These are phyloP conservation scores for Agonopterix arenella DNA, from an alignment of 2,888 invertebrate species.

Conservation along the genomic window DNA sequence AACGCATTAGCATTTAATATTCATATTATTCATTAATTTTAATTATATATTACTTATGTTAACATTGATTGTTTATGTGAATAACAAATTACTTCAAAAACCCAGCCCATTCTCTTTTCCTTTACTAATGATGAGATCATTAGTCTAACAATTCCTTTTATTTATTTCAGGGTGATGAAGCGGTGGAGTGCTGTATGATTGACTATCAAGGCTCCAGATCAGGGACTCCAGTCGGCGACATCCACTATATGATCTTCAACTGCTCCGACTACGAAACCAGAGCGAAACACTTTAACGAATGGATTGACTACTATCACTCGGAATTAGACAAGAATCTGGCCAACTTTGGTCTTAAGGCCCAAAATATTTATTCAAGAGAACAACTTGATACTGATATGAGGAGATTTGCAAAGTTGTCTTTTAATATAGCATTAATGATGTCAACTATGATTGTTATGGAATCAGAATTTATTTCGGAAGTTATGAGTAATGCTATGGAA, in stretches of 20 bases:
- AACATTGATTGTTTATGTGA: too few relatives aligned
- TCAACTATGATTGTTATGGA: slow-evolving; percentile 16
- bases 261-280: slow-evolving; percentile 33
- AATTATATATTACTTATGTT: not conserved
- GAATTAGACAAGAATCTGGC: too few relatives aligned
- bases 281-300: not conserved
- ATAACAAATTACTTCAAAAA: not conserved
- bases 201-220: slow-evolving; percentile 35
- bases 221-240: slow-evolving; percentile 28
- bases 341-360: too few relatives aligned
- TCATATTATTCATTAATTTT: too few relatives aligned
- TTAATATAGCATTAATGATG: slow-evolving; percentile 18
- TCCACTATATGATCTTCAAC: slow-evolving; percentile 33
- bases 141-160: not conserved
- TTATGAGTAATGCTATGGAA: not conserved
- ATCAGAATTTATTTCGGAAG: slow-evolving; percentile 18
- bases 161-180: slow-evolving; percentile 24
- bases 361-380: too few relatives aligned
- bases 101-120: not conserved
- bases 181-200: slow-evolving; percentile 27
- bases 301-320: too few relatives aligned
- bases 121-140: not conserved
- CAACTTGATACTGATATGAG: slow-evolving; percentile 10
- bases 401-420: slow-evolving; percentile 19
- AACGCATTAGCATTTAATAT: too few relatives aligned